Conservation (phyloP, 2,113 vertebrate species). For the Xiphorhynchus elegans region DNA sequence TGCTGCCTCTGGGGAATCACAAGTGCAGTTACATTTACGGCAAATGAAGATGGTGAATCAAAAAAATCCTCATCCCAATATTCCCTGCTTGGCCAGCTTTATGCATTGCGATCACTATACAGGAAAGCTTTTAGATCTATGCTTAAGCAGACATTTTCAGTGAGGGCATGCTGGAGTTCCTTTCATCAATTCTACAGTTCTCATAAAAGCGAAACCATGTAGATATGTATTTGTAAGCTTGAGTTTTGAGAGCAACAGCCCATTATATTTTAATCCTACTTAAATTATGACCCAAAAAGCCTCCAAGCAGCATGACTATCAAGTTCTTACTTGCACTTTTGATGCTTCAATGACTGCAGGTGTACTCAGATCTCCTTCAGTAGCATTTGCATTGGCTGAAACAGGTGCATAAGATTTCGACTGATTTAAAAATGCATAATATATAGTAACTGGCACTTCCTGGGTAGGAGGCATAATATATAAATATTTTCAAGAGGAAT, state of each 20-base stretch:
- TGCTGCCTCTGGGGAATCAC: background rate
- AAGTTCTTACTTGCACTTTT: background rate
- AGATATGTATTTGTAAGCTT: background rate
- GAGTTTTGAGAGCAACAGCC: background rate
- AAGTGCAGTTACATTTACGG: background rate
- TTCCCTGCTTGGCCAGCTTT: background rate
- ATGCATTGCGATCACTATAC: background rate
- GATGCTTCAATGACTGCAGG: background rate
- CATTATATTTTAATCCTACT: slow-evolving; percentile 2
- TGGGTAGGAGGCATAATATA: background rate
- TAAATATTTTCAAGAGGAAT: background rate
- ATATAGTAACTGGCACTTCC: background rate
- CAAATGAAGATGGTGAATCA: background rate
- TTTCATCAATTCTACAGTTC: background rate
- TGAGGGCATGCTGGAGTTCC: background rate
- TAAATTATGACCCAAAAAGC: background rate
- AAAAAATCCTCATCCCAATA: background rate
- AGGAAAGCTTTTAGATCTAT: background rate
- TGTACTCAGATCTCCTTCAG: background rate
- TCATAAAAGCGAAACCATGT: background rate
- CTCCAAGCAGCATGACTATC: background rate
- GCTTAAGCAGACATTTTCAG: background rate
- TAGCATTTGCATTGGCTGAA: background rate
- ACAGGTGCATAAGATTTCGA: background rate
- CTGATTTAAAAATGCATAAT: background rate